These are phyloP conservation scores for Epistrophella euchroma DNA, from an alignment of 2,888 invertebrate species.

Conservation along the genomic window DNA sequence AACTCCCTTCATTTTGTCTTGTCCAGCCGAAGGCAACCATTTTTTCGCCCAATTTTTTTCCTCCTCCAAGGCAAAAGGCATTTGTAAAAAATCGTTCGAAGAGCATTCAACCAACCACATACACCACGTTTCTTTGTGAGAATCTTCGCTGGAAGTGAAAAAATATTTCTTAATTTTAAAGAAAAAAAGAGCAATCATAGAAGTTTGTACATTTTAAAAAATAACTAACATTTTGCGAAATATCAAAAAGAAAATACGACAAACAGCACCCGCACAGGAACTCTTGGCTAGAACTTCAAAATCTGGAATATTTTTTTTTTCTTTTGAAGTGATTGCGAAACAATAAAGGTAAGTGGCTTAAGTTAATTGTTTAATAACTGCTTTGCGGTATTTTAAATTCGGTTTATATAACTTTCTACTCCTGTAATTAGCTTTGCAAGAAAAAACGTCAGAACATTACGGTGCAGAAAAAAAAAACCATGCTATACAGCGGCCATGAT, in stretches of 20 bases:
- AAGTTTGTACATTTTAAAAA: conserved; percentile 12
- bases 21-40: conserved; percentile 41
- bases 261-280: conserved; percentile 23
- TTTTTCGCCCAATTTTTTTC: conserved; percentile 72
- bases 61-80: conserved; percentile 43
- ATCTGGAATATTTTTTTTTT: conserved; percentile 73
- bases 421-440: conserved; percentile 41
- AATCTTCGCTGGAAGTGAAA: conserved; percentile 71
- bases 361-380: background rate
- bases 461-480: conserved; percentile 67
- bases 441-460: conserved; percentile 66
- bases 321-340: conserved; percentile 43
- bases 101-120: conserved; percentile 57
- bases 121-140: conserved; percentile 78
- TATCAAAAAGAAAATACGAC: conserved; percentile 25
- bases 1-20: conserved; percentile 50
- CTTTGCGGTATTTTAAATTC: background rate
- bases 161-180: conserved; percentile 60
- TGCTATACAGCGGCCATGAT: conserved; percentile 68
- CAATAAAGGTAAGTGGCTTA: conserved; percentile 34
- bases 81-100: conserved; percentile 64
- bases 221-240: conserved; percentile 39
- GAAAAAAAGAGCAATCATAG: conserved; percentile 23
- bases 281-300: conserved; percentile 9
- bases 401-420: conserved; percentile 63